Conservation (phyloP, 2,113 vertebrate genomes). For the Thunnus maccoyii region DNA sequence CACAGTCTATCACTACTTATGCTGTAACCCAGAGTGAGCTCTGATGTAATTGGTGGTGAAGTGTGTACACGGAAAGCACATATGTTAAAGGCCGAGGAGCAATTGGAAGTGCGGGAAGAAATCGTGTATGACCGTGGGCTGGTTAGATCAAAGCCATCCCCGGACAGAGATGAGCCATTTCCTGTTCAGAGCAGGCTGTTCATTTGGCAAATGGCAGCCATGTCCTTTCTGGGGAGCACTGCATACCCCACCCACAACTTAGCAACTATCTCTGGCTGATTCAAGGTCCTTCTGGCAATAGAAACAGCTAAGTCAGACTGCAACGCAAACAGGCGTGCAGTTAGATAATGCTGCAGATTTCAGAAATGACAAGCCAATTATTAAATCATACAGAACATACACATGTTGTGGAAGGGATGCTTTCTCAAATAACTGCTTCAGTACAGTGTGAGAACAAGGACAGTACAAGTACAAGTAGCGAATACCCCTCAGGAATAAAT, state of each 20-base stretch:
- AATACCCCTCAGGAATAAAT: neutral
- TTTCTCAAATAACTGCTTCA: conserved; percentile 29
- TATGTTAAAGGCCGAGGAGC: conserved; percentile 61
- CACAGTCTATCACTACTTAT: conserved; percentile 3
- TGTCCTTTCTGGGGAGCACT: conserved; percentile 15
- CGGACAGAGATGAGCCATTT: conserved; percentile 71
- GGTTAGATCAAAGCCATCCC: conserved; percentile 72
- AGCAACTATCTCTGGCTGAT: conserved; percentile 22
- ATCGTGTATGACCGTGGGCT: conserved; percentile 54
- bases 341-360: conserved; percentile 24
- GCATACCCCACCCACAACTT: conserved; percentile 4
- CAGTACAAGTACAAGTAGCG: no score
- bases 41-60: conserved; percentile 66
- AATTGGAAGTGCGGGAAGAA: conserved; percentile 64
- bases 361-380: conserved; percentile 36
- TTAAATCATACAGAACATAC: conserved; percentile 12
- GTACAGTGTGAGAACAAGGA: neutral
- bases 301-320: conserved; percentile 37
- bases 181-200: conserved; percentile 61
- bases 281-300: conserved; percentile 52
- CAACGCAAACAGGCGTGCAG: conserved; percentile 11
- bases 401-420: neutral
- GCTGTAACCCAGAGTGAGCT: conserved; percentile 25
- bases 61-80: conserved; percentile 56
- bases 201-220: conserved; percentile 65